These are phyloP conservation scores for Margaritifera margaritifera DNA, from an alignment of 2,888 invertebrate genomes.

Conservation along the genomic window DNA sequence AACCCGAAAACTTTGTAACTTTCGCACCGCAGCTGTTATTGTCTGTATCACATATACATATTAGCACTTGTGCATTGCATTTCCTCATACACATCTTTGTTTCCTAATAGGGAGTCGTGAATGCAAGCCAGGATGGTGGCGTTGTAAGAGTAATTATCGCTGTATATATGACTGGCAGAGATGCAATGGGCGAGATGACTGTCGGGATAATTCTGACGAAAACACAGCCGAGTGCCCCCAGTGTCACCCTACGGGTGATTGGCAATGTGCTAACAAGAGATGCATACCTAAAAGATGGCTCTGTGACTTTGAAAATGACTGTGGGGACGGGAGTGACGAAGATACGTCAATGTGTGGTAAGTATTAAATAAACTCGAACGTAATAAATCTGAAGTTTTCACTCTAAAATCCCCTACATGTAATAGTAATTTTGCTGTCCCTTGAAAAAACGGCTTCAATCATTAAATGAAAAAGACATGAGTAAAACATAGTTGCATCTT, in stretches of 20 bases:
- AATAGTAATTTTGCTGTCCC: too few relatives aligned
- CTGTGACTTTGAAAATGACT: slow-evolving; percentile 98
- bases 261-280: slow-evolving; percentile 89
- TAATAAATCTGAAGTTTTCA: neutral
- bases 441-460: too few relatives aligned
- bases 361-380: slow-evolving; percentile 15
- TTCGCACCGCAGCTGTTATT: neutral
- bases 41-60: neutral
- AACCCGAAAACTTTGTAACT: too few relatives aligned
- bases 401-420: too few relatives aligned
- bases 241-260: slow-evolving; percentile 91
- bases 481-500: too few relatives aligned
- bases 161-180: slow-evolving; percentile 98
- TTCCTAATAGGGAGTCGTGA: slow-evolving; percentile 81
- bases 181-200: slow-evolving; percentile 98
- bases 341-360: slow-evolving; percentile 62
- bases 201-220: slow-evolving; percentile 95
- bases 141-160: slow-evolving; percentile 94
- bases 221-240: slow-evolving; percentile 90
- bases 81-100: neutral
- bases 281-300: slow-evolving; percentile 79
- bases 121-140: slow-evolving; percentile 95
- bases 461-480: too few relatives aligned
- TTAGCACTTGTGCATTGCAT: neutral
- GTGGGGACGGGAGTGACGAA: slow-evolving; percentile 92